These are phyloP conservation scores for Garra rufa DNA, from an alignment of 2,113 vertebrate species.

Conservation along the genomic window DNA sequence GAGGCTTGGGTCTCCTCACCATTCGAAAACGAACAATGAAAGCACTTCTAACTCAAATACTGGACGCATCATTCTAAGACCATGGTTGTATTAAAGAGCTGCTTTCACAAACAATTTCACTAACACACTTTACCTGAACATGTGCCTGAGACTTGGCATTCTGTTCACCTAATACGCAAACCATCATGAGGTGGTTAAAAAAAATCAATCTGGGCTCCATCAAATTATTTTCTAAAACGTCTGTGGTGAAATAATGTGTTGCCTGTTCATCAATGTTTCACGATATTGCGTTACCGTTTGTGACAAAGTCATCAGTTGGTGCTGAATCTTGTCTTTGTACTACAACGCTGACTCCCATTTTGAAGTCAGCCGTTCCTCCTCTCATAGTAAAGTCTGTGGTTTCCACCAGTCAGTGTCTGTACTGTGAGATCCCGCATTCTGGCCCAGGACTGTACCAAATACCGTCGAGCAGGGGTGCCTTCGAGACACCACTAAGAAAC, in stretches of 20 bases:
- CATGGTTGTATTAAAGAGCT: slow-evolving; percentile 22
- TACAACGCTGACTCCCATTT: slow-evolving; percentile 8
- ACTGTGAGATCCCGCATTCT: slow-evolving; percentile 37
- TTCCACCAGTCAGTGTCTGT: slow-evolving; percentile 35
- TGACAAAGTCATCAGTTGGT: slow-evolving; percentile 47
- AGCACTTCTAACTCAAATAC: not conserved
- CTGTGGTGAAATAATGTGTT: slow-evolving; percentile 24
- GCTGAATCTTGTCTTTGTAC: slow-evolving; percentile 50
- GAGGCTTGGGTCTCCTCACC: slow-evolving; percentile 1
- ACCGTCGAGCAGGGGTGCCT: slow-evolving; percentile 47
- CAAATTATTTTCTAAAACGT: slow-evolving; percentile 25
- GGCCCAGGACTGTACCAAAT: slow-evolving; percentile 57
- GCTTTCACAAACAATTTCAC: slow-evolving; percentile 47
- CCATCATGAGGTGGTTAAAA: not conserved
- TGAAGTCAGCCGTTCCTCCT: slow-evolving; percentile 5
- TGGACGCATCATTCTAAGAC: slow-evolving; percentile 24
- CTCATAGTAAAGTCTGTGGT: slow-evolving; percentile 45
- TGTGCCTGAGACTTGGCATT: slow-evolving; percentile 32
- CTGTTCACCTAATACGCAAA: slow-evolving; percentile 16
- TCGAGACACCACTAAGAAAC: slow-evolving; percentile 37
- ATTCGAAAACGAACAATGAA: slow-evolving; percentile 22
- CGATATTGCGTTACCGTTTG: slow-evolving; percentile 10
- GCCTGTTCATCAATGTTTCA: slow-evolving; percentile 5
- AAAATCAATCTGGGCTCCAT: slow-evolving; percentile 13
- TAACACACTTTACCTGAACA: slow-evolving; percentile 25